A percentile compares a stretch with the other conserved stretches of the same genome.
These are phyloP conservation scores for Drosophila kanekoi DNA, from an alignment of 2,888 invertebrate genomes.

Conservation along the genomic window DNA sequence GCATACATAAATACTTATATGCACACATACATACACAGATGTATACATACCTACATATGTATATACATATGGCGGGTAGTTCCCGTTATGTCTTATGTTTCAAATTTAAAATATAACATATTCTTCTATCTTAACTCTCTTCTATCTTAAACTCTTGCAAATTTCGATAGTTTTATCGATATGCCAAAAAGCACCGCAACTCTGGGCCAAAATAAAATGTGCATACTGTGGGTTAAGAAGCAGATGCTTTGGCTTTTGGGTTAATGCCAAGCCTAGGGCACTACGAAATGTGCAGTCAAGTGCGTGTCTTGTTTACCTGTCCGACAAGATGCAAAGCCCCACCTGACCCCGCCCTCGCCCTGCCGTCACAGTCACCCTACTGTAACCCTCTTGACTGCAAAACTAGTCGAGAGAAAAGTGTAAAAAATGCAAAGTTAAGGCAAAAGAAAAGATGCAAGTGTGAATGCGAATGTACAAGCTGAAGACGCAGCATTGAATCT, in stretches of 20 bases:
- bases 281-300: slow-evolving; percentile 30
- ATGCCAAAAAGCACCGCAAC: neutral
- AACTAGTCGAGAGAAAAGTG: slow-evolving; percentile 11
- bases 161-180: slow-evolving; percentile 4
- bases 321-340: neutral
- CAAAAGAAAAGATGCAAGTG: slow-evolving; percentile 20
- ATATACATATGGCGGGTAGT: no score
- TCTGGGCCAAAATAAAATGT: neutral
- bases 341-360: neutral
- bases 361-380: neutral
- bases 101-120: no score
- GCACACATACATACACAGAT: no score
- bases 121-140: no score
- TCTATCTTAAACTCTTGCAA: no score
- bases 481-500: slow-evolving; percentile 17
- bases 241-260: slow-evolving; percentile 21
- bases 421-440: slow-evolving; percentile 20
- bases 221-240: neutral
- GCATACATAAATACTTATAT: no score
- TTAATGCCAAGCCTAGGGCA: slow-evolving; percentile 41
- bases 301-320: slow-evolving; percentile 37
- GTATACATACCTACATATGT: no score
- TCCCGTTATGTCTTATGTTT: no score
- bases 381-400: neutral
- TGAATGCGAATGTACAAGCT: slow-evolving; percentile 13